These are phyloP conservation scores for Lasioglossum figueresi DNA, from an alignment of 2,888 invertebrate species.

Conservation along the genomic window DNA sequence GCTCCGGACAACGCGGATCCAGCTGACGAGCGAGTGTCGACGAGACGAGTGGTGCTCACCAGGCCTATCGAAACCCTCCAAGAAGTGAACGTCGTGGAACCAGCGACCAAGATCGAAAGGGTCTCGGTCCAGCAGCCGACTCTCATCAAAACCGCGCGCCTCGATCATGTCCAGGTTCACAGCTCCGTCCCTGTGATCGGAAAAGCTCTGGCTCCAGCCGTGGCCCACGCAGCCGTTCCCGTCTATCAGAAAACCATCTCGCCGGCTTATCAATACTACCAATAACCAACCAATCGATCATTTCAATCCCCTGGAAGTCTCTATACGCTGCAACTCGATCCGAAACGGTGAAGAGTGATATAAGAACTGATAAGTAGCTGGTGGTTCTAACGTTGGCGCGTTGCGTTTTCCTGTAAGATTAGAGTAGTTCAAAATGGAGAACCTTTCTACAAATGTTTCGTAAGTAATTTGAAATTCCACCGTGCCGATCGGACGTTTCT, in stretches of 20 bases:
- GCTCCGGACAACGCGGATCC: slow-evolving; percentile 85
- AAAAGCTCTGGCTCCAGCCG: slow-evolving; percentile 78
- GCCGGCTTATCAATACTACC: slow-evolving; percentile 73
- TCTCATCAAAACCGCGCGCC: slow-evolving; percentile 84
- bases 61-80: slow-evolving; percentile 87
- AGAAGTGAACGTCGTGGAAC: slow-evolving; percentile 86
- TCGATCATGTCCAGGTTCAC: slow-evolving; percentile 84
- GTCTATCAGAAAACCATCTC: slow-evolving; percentile 79
- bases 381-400: not conserved
- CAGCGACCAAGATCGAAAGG: slow-evolving; percentile 86
- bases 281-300: slow-evolving; percentile 37
- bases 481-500: not conserved
- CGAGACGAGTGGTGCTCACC: slow-evolving; percentile 87
- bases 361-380: not conserved
- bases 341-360: not conserved
- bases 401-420: not conserved
- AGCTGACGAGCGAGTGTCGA: slow-evolving; percentile 86
- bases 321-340: not conserved
- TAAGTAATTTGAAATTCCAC: not conserved
- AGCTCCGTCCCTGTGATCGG: slow-evolving; percentile 83
- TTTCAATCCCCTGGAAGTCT: not conserved
- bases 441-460: not conserved
- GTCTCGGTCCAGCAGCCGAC: slow-evolving; percentile 86
- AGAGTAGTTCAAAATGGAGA: not conserved
- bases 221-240: slow-evolving; percentile 78